Evolutionary conservation across 2,888 invertebrate genomes (phyloP).

Genomic region (Zonitis immaculata): DNA sequence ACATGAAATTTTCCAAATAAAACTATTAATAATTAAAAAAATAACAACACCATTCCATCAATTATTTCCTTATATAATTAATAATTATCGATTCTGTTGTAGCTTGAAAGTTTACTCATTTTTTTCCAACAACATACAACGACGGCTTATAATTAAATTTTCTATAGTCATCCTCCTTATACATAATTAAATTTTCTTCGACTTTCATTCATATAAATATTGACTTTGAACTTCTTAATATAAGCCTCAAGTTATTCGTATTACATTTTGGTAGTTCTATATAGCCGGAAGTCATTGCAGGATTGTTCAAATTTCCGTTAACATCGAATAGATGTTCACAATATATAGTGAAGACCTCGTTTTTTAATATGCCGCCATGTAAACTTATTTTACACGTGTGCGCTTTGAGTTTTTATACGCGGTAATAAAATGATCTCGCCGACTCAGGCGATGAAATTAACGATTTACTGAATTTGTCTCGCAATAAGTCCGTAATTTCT

Average conservation of each 20-base stretch:
- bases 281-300: not conserved
- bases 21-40: slow-evolving; percentile 4
- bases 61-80: slow-evolving; percentile 26
- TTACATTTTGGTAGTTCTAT: too few species aligned
- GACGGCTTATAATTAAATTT: slow-evolving; percentile 31
- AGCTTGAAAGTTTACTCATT: slow-evolving; percentile 2
- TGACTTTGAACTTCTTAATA: slow-evolving; percentile 28
- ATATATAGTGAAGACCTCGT: too few species aligned
- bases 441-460: too few species aligned
- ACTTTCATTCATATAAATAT: slow-evolving; percentile 31
- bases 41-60: slow-evolving; percentile 27
- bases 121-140: slow-evolving; percentile 21
- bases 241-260: too few species aligned
- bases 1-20: not conserved
- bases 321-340: too few species aligned
- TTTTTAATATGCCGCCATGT: too few species aligned
- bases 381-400: too few species aligned
- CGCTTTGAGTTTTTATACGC: too few species aligned
- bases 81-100: slow-evolving; percentile 25
- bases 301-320: slow-evolving; percentile 3
- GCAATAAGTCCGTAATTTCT: too few species aligned
- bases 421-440: too few species aligned
- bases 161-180: slow-evolving; percentile 28
- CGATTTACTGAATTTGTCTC: too few species aligned
- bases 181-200: slow-evolving; percentile 30